Evolutionary conservation across 1,140 invertebrate genomes (phyloP), one percentile per base, ranked within the genome.

Genomic region (Drosophila watanabei): DNA sequence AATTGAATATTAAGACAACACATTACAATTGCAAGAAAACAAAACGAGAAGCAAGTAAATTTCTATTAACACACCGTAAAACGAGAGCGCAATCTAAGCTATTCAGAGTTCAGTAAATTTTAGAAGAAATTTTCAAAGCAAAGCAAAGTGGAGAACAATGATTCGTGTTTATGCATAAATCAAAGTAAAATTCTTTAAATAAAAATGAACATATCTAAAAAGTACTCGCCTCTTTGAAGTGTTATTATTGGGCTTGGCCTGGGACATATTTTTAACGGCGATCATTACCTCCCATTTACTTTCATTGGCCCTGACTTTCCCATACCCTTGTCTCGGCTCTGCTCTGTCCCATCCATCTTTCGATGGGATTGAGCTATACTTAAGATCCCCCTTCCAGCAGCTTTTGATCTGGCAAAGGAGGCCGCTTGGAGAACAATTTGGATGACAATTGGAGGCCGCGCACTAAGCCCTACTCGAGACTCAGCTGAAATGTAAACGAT

Each of bases 151-250:
- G 52, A 35, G 30, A 61, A 13, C 77, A 63, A 78, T 83, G 77
- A 80, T 90, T 88, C 75, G 72, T 86, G 82, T 82, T 90, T 86
- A 80, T 82, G 82, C 79, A 82, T 90, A 86, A 91, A 86, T 90
- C 79, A 80, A 79, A 90, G 58, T 82, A 90, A 90, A 90, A 90
- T 69, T 90, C 87, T 90, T 90, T 66, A 82, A 90, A 90, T 90
- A 90, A 90, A 90, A 90, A 66, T 90, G 87, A 90, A 90, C 86
- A 90, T 90, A 90, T 90, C 86, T 91, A 91, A 90, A 90, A 90
- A 82, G 16, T 75, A 85, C 68, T 30, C 6, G 9, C 2, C 14
- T 20, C 1, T 7, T 13, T 14, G 35, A 18, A 1, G 6, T 28
- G 28, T 52, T 52, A 56, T 71, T 61, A 66, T 48, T 58, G 48